Evolutionary conservation across 2,113 vertebrate species (phyloP).

Genomic region (Lasiurus borealis): DNA sequence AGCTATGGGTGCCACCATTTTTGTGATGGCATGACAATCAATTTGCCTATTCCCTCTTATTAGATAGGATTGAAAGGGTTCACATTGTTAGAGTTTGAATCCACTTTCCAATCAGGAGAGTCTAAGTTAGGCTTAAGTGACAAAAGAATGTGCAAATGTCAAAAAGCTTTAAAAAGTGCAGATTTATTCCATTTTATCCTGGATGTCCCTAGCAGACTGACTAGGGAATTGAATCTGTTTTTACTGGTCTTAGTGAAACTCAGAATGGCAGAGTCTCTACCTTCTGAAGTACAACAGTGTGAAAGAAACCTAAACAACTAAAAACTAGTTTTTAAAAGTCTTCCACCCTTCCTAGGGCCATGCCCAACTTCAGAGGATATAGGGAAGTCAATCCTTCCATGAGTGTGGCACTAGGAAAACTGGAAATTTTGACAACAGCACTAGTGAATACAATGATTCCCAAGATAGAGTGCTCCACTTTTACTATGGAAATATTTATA

Average conservation of each 20-base stretch:
- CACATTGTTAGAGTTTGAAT: not conserved
- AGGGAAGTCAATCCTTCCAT: not conserved
- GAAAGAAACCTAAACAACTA: not conserved
- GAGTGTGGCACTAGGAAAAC: not conserved
- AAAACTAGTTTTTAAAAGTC: not conserved
- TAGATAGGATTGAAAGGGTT: not conserved
- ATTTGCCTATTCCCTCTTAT: no score
- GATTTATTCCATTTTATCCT: not conserved
- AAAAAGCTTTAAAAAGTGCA: not conserved
- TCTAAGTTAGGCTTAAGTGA: not conserved
- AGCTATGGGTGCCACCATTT: no score
- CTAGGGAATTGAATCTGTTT: not conserved
- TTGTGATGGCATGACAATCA: no score
- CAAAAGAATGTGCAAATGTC: not conserved
- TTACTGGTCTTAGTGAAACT: not conserved
- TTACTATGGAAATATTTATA: not conserved
- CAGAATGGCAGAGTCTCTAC: not conserved
- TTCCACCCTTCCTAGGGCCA: not conserved
- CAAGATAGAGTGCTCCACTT: fast-evolving
- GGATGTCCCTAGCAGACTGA: not conserved
- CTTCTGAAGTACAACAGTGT: not conserved
- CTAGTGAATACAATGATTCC: not conserved
- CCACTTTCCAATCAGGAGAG: not conserved
- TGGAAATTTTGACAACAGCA: not conserved
- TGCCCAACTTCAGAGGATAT: not conserved